Evolutionary conservation across 2,797 vertebrate species (phyloP), one percentile per base, ranked within the genome.

Genomic region (Melanotaenia boesemani): DNA sequence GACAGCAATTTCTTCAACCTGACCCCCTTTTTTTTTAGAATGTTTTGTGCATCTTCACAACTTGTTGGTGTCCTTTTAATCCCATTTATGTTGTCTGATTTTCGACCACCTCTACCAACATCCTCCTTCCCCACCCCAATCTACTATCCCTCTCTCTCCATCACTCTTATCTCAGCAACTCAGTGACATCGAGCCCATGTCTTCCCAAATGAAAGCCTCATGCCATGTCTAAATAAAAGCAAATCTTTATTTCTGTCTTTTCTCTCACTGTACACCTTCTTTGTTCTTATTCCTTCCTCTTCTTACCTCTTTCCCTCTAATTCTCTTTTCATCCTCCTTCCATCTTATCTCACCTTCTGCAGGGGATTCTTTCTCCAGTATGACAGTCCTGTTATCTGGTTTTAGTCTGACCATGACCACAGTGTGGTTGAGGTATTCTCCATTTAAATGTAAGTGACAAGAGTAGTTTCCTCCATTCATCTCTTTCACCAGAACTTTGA

Each of bases 371-470:
- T 82, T 22, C 48, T 85, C 37, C 85, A 93, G 80, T 8, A 93
- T 92, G 69, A 84, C 80, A 0, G 46, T 74, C 41, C 50, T 73
- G 80, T 88, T 89, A 67, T 88, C 80, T 24, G 78, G 74, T 6
- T 88, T 61, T 5, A 82, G 74, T 39, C 90, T 91, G 66, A 94
- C 71, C 79, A 95, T 74, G 70, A 95, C 72, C 68, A 92, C 0
- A 0, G 94, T 95, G 91, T 95, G 88, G 85, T 94, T 95, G 22
- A 95, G 87, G 76, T 93, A 78, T 0, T 81, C 73, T 77, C 91
- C 88, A 0, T 68, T 26, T 2, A 69, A 11, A 6, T 72, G 12
- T 3, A 82, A 84, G 86, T 95, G 93, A 78, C 95, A 95, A 1
- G 85, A 92, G 88, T 85, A 95, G 86, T 95, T 95, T 39, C 94